Evolutionary conservation across 2,888 invertebrate species (phyloP).

Genomic region (Steinernema hermaphroditum): DNA sequence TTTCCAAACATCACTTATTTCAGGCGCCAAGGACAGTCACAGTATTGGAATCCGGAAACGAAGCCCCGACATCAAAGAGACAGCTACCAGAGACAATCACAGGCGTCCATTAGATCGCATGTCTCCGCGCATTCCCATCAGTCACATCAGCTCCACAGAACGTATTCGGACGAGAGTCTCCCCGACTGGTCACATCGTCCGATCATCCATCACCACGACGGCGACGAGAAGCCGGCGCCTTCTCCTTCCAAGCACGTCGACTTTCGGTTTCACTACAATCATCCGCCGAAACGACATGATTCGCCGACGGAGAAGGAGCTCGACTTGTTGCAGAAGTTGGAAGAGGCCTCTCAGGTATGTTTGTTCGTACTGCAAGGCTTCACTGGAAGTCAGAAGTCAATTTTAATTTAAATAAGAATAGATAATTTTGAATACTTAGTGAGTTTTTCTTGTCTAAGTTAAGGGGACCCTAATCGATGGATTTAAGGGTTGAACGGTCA

Average conservation of each 20-base stretch:
- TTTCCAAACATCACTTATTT: too few relatives aligned
- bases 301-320: conserved; percentile 35
- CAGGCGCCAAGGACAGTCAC: conserved; percentile 8
- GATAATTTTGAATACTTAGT: too few relatives aligned
- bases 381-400: too few relatives aligned
- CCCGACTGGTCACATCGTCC: conserved; percentile 8
- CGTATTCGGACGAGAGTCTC: conserved; percentile 23
- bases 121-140: not conserved
- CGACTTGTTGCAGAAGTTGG: conserved; percentile 38
- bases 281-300: conserved; percentile 6
- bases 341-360: conserved; percentile 38
- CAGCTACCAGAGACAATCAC: conserved; percentile 3
- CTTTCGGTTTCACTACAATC: not conserved
- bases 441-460: too few relatives aligned
- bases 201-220: conserved; percentile 17
- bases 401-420: too few relatives aligned
- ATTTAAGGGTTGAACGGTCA: too few relatives aligned
- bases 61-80: conserved; percentile 10
- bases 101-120: conserved; percentile 7
- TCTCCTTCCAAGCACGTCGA: conserved; percentile 20
- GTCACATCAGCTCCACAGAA: not conserved
- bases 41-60: conserved; percentile 24
- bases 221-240: conserved; percentile 9
- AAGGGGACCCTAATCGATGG: too few relatives aligned
- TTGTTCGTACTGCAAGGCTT: too few relatives aligned